These are phyloP conservation scores for Lasioglossum oenotherae DNA, from an alignment of 2,888 invertebrate species.

Conservation along the genomic window DNA sequence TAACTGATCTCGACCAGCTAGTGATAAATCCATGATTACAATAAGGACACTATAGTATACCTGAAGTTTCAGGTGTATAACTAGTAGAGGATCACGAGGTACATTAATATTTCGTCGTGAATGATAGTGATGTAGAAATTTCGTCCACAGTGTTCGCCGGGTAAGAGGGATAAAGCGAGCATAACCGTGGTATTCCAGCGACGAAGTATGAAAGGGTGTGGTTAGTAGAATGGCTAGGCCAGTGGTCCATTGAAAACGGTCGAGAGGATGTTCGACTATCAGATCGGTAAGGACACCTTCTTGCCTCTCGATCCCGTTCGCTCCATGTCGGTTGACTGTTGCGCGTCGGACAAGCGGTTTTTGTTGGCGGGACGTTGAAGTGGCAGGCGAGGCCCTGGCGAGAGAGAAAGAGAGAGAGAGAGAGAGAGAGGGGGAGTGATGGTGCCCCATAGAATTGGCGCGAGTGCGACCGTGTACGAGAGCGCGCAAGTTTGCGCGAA, in stretches of 20 bases:
- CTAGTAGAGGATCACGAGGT: neutral
- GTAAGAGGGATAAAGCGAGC: neutral
- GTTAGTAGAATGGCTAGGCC: constrained; percentile 5
- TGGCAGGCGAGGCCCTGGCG: neutral
- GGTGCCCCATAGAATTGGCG: constrained; percentile 58
- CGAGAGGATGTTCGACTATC: constrained; percentile 8
- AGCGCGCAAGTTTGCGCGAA: neutral
- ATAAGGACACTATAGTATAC: too few relatives aligned
- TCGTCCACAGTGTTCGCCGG: too few relatives aligned
- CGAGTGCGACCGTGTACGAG: constrained; percentile 20
- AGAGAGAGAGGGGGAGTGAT: neutral
- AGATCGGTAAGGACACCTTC: constrained; percentile 8
- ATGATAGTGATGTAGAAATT: neutral
- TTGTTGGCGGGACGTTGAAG: constrained; percentile 25
- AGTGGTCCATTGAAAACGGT: neutral
- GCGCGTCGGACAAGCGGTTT: constrained; percentile 16
- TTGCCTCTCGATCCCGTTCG: constrained; percentile 9
- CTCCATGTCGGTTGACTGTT: constrained; percentile 1
- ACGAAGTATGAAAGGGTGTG: constrained; percentile 1
- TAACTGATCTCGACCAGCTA: too few relatives aligned
- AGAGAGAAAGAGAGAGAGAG: neutral
- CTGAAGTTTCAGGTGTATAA: too few relatives aligned
- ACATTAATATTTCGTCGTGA: neutral
- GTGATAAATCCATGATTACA: too few relatives aligned
- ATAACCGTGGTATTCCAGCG: neutral